These are phyloP conservation scores for Alentia gelatinosa DNA, from an alignment of 2,888 invertebrate genomes.

Conservation along the genomic window DNA sequence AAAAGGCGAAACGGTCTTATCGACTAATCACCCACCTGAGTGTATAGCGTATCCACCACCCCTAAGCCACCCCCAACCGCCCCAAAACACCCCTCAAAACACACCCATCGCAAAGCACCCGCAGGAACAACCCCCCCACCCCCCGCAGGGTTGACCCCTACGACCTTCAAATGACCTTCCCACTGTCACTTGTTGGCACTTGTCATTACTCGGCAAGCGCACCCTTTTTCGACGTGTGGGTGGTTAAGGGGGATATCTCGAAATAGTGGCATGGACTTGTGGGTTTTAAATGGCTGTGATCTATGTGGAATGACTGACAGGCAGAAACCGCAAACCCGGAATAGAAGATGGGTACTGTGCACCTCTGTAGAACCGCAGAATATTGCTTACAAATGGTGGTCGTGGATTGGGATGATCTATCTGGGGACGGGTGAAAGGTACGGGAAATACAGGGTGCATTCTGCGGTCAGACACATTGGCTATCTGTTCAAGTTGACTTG, in stretches of 20 bases:
- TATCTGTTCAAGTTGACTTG: too few relatives aligned
- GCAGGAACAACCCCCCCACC: too few relatives aligned
- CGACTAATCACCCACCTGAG: conserved; percentile 5
- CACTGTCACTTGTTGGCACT: conserved; percentile 9
- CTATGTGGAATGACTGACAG: background rate
- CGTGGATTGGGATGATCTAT: too few relatives aligned
- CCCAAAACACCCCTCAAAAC: background rate
- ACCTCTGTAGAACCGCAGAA: too few relatives aligned
- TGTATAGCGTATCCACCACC: background rate
- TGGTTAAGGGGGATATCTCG: background rate
- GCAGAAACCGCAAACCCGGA: background rate
- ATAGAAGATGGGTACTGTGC: too few relatives aligned
- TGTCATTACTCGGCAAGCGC: background rate
- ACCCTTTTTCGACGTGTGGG: background rate
- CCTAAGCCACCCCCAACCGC: background rate
- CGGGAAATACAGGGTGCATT: too few relatives aligned
- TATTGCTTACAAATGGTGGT: background rate
- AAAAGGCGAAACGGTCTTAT: background rate
- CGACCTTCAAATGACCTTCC: background rate
- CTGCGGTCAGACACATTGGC: too few relatives aligned
- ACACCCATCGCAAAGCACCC: too few relatives aligned
- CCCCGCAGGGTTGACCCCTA: background rate
- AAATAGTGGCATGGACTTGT: background rate
- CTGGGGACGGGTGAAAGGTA: too few relatives aligned
- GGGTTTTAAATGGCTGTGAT: background rate